Percentiles rank a stretch among this genome's conserved stretches.
Conservation (phyloP, 2,797 vertebrate genomes). For the Gallinago solitaria region DNA sequence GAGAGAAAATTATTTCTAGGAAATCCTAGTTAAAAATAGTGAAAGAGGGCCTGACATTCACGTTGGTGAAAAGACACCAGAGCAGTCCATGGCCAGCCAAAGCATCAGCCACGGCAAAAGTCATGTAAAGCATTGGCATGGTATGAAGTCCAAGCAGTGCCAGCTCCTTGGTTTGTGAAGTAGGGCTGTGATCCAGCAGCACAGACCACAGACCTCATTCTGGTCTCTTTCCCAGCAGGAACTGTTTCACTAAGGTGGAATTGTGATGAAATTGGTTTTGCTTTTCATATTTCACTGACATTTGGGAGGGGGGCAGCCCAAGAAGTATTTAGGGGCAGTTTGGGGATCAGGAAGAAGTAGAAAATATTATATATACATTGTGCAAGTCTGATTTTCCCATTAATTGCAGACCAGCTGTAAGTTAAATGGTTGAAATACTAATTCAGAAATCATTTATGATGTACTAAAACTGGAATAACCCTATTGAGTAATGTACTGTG, state of each 20-base stretch:
- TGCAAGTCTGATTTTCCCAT: not conserved
- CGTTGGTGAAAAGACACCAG: not conserved
- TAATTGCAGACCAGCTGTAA: not conserved
- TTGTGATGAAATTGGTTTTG: not conserved
- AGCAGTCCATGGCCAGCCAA: not conserved
- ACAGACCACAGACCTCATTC: not conserved
- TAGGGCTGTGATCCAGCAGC: not conserved
- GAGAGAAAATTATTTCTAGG: not conserved
- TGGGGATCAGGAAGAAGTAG: not conserved
- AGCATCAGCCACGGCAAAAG: not conserved
- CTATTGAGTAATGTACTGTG: not conserved
- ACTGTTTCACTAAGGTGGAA: not conserved
- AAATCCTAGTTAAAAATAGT: not conserved
- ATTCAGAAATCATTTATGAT: not conserved
- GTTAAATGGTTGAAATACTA: not conserved
- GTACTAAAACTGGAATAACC: not conserved
- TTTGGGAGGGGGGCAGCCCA: not conserved
- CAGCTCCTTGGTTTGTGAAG: not conserved
- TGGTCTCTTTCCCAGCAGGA: not conserved
- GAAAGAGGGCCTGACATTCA: not conserved
- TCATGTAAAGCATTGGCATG: fast-evolving
- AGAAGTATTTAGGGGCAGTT: not conserved
- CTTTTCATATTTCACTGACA: not conserved
- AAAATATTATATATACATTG: not conserved
- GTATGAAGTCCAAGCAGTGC: fast-evolving